Base-by-base conservation (phyloP, 1,140 invertebrate genomes). In the Neodiprion lecontei region DNA sequence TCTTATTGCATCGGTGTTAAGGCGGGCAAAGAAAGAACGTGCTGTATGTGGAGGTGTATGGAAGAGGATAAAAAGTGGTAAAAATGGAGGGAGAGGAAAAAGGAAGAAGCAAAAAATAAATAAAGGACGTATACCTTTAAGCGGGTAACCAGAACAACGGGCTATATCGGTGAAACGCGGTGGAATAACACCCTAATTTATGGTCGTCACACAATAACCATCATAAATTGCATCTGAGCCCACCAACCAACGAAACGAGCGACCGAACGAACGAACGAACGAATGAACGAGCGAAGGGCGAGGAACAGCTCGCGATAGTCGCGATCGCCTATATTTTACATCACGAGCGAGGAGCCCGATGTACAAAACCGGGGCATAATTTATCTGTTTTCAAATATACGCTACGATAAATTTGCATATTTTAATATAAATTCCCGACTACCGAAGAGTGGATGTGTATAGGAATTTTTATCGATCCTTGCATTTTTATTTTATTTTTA, bases 181-280 rank as follows among this genome's bases (percentile, higher is more conserved):
- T 61, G 53, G 53, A 80, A 82, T 83, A 80, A 79, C 74, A 74
- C 76, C 77, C 80, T 79, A 79, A 82, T 81, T 82, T 79, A 83
- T 82, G 74, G 77, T 76, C 73, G 68, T 74, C 77, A 76, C 74
- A 81, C 82, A 83, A 82, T 81, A 76, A 82, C 79, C 73, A 66
- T 78, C 79, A 80, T 83, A 82, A 82, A 83, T 81, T 79, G 71
- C 74, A 77, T 72, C 67, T 69, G 69, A 72, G 78, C 77, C 75
- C 74, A 74, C 72, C 74, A 77, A 78, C 74, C 71, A 77, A 78
- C 71, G 74, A 72, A 74, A 69, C 74, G 78, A 78, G 74, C 71
- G 78, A 78, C 71, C 76, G 72, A 74, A 69, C 73, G 75, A 75
- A 79, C 79, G 17, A n/a, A 71, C 74, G 78, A 78, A 74, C 70